Base-by-base conservation (phyloP, 2,888 invertebrate genomes). In the Sericinus montela region DNA sequence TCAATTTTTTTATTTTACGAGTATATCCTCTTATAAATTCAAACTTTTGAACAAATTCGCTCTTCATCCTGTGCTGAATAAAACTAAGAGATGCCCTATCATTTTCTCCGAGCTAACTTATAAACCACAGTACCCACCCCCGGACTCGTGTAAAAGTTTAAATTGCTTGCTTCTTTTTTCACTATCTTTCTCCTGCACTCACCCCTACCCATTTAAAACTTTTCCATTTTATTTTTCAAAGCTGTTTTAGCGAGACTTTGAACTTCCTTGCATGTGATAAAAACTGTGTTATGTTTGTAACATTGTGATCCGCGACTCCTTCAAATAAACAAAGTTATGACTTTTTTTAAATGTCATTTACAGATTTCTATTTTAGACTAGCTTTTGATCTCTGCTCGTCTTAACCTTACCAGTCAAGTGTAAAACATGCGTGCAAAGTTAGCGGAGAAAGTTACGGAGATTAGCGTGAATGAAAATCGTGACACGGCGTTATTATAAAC, bases 181-280 rank as follows among this genome's bases (percentile, higher is more conserved):
- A 86, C 86, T 86, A 86, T 85, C 84, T 81, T 68, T 65, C 69
- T 55, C 67, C 63, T 72, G 71, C 78, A 77, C 75, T 78, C 77
- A 79, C 78, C 83, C 85, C 85, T 85, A 83, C 82, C 80, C 80
- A 84, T 87, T 83, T 83, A 83, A 44, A 87, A 86, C 80, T 86
- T 87, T 83, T 68, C 64, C 76, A 71, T 80, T 86, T 83, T 81
- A 76, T 84, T 83, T 77, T 71, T 72, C 73, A 75, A 75, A 69
- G 71, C 68, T 69, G 65, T 67, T 61, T 65, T 60, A 64, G 56
- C 65, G 59, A 3, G 25, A 51, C 56, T 55, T 57, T 59, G 60
- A 51, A 64, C 59, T 75, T 71, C 65, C 60, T 60, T 62, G 52
- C 48, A 55, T 51, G 52, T 61, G 61, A 65, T 67, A 60, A 65